Evolutionary conservation across 2,888 invertebrate species (phyloP).

Genomic region (Siphlonurus alternatus): DNA sequence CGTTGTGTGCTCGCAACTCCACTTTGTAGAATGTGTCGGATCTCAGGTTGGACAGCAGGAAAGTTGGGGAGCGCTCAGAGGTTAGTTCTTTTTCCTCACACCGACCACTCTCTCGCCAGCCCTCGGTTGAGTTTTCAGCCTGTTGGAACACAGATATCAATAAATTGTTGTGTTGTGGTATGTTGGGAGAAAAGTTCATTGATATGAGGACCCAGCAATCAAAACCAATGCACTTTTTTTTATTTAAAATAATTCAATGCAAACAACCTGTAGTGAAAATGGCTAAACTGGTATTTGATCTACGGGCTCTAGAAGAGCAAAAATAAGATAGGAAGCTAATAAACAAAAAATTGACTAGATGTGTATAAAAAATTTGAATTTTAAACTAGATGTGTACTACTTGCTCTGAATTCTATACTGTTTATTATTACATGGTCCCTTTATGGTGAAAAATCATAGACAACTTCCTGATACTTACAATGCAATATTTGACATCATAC

Average conservation of each 20-base stretch:
- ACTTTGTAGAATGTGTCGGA: conserved; percentile 72
- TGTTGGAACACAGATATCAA: conserved; percentile 10
- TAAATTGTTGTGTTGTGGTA: neutral
- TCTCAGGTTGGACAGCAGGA: conserved; percentile 47
- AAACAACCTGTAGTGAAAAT: neutral
- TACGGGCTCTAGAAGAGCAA: too few species aligned
- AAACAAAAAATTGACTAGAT: too few species aligned
- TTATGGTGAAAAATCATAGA: too few species aligned
- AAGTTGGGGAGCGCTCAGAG: conserved; percentile 18
- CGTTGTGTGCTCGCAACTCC: conserved; percentile 70
- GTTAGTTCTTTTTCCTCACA: conserved; percentile 10
- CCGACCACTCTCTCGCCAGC: conserved; percentile 17
- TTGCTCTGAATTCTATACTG: too few species aligned
- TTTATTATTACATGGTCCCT: too few species aligned
- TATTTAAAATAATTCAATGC: too few species aligned
- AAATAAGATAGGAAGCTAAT: neutral
- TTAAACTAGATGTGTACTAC: too few species aligned
- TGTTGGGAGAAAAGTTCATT: too few species aligned
- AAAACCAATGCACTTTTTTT: too few species aligned
- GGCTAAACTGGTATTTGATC: too few species aligned
- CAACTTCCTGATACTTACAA: conserved; percentile 35
- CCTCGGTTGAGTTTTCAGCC: conserved; percentile 17
- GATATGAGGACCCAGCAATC: too few species aligned
- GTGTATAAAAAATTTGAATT: too few species aligned
- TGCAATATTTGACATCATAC: conserved; percentile 66